Evolutionary conservation across 2,113 vertebrate species (phyloP).

Genomic region (Poicephalus meyeri): DNA sequence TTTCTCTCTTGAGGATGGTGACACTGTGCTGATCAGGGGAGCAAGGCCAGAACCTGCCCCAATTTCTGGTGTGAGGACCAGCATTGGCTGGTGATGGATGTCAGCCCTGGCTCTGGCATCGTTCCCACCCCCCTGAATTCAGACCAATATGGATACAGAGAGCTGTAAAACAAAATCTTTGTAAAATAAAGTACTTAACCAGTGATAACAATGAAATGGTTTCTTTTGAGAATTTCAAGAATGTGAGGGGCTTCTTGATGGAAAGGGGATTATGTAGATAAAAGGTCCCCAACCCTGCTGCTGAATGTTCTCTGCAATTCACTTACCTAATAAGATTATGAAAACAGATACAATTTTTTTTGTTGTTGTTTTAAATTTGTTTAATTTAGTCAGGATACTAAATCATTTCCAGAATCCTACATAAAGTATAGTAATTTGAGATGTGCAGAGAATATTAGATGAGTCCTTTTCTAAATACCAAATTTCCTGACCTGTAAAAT

Average conservation of each 20-base stretch:
- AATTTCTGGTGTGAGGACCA: too few relatives aligned
- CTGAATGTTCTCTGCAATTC: not conserved
- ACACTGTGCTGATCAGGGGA: too few relatives aligned
- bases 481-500: not conserved
- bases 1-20: too few relatives aligned
- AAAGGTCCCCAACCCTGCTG: not conserved
- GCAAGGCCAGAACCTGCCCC: too few relatives aligned
- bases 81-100: too few relatives aligned
- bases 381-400: not conserved
- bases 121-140: not conserved
- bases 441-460: not conserved
- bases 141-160: not conserved
- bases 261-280: not conserved
- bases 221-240: not conserved
- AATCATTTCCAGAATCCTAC: constrained; percentile 17
- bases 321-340: not conserved
- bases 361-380: not conserved
- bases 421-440: not conserved
- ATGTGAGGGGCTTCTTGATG: not conserved
- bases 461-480: not conserved
- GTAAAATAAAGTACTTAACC: not conserved
- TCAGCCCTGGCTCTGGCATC: too few relatives aligned
- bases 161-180: not conserved
- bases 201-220: not conserved
- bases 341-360: not conserved